Evolutionary conservation across 2,888 invertebrate species (phyloP).

Genomic region (Plagodis dolabraria): DNA sequence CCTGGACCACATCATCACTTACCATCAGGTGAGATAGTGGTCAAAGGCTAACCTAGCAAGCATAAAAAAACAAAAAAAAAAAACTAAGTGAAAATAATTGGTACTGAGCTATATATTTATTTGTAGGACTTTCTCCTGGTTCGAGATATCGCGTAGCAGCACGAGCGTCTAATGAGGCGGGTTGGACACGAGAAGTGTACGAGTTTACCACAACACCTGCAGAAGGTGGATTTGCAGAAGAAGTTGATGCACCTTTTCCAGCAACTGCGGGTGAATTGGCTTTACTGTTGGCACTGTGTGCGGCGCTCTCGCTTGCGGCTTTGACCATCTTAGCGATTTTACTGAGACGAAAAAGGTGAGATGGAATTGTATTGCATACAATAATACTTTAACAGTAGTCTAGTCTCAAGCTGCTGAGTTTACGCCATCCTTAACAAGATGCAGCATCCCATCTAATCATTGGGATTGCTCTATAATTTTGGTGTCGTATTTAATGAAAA

Average conservation of each 20-base stretch:
- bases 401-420: no score
- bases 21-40: no score
- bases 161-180: conserved; percentile 86
- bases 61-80: no score
- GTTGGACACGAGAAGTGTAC: conserved; percentile 85
- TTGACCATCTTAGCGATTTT: conserved; percentile 85
- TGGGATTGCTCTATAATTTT: no score
- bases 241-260: conserved; percentile 77
- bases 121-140: conserved; percentile 79
- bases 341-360: conserved; percentile 79
- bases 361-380: no score
- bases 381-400: no score
- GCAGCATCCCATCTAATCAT: no score
- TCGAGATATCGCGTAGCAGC: conserved; percentile 86
- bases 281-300: conserved; percentile 80
- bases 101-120: neutral
- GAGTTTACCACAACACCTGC: conserved; percentile 84
- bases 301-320: conserved; percentile 83
- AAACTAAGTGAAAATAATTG: neutral
- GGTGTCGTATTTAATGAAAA: no score
- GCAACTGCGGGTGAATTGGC: conserved; percentile 78
- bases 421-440: no score
- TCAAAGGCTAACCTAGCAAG: no score
- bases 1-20: no score
- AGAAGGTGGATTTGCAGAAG: conserved; percentile 80